These are phyloP conservation scores for Austrolebias charrua DNA, from an alignment of 2,797 vertebrate species.

Conservation along the genomic window DNA sequence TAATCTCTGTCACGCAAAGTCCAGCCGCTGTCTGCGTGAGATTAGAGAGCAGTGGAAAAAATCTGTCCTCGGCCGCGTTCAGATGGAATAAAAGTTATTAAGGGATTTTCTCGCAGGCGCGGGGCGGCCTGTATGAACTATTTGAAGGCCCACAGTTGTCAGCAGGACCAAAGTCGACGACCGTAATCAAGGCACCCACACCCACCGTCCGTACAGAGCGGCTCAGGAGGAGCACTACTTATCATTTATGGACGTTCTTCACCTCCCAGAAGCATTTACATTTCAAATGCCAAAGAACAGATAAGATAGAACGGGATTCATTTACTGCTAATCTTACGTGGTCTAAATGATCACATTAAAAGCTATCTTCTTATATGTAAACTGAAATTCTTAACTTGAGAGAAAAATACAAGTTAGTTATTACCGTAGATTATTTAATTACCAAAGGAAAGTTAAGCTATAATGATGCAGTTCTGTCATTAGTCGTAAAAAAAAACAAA, in stretches of 20 bases:
- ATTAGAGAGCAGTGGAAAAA: slow-evolving; percentile 58
- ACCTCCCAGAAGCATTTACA: slow-evolving; percentile 4
- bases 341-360: no score
- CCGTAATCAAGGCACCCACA: slow-evolving; percentile 17
- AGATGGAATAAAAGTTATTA: slow-evolving; percentile 31
- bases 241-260: slow-evolving; percentile 27
- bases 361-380: no score
- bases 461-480: no score
- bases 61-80: slow-evolving; percentile 60
- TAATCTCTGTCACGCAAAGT: slow-evolving; percentile 47
- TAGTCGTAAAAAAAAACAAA: no score
- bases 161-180: slow-evolving; percentile 40
- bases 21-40: slow-evolving; percentile 46
- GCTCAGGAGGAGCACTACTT: slow-evolving; percentile 22
- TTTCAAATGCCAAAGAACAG: slow-evolving; percentile 23
- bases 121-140: slow-evolving; percentile 26
- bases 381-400: no score
- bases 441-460: no score
- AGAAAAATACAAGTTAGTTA: no score
- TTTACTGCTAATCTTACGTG: no score
- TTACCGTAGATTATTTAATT: no score
- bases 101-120: slow-evolving; percentile 37
- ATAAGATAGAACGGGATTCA: background rate
- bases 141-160: slow-evolving; percentile 49
- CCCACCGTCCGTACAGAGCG: slow-evolving; percentile 35